Percentiles rank a stretch among this genome's conserved stretches.
Evolutionary conservation across 2,797 vertebrate genomes (phyloP).

Genomic region (Sebastiscus tertius): DNA sequence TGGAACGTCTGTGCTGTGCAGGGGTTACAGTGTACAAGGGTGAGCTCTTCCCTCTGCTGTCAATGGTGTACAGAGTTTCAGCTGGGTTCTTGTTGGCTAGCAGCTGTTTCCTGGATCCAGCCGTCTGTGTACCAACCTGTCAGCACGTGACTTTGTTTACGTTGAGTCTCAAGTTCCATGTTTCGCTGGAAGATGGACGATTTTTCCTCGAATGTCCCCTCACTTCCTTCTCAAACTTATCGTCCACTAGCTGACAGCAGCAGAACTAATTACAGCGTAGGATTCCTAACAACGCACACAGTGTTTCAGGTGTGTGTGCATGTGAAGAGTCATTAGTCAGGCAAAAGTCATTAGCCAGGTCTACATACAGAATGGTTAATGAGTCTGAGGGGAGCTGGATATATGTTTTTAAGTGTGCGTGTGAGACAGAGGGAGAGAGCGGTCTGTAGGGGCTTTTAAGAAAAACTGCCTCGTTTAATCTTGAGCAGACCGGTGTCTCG

Average conservation of each 20-base stretch:
- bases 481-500: neutral
- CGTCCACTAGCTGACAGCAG: neutral
- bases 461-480: slow-evolving; percentile 50
- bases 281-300: neutral
- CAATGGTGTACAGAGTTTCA: slow-evolving; percentile 32
- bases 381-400: slow-evolving; percentile 49
- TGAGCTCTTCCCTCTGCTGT: slow-evolving; percentile 38
- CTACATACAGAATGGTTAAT: slow-evolving; percentile 42
- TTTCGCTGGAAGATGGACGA: neutral
- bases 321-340: slow-evolving; percentile 26
- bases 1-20: slow-evolving; percentile 8
- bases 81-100: slow-evolving; percentile 16
- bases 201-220: neutral
- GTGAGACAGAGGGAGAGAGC: slow-evolving; percentile 6
- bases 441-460: slow-evolving; percentile 43
- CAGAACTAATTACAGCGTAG: neutral
- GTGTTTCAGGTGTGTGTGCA: slow-evolving; percentile 9
- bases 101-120: slow-evolving; percentile 3
- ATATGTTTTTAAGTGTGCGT: slow-evolving; percentile 23
- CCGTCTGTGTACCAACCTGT: neutral
- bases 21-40: slow-evolving; percentile 63
- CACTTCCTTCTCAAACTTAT: neutral
- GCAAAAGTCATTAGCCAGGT: slow-evolving; percentile 32
- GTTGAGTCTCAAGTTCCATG: slow-evolving; percentile 13
- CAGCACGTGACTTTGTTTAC: slow-evolving; percentile 54